Evolutionary conservation across 2,113 vertebrate species (phyloP).

Genomic region (Notarius quadriscutis): DNA sequence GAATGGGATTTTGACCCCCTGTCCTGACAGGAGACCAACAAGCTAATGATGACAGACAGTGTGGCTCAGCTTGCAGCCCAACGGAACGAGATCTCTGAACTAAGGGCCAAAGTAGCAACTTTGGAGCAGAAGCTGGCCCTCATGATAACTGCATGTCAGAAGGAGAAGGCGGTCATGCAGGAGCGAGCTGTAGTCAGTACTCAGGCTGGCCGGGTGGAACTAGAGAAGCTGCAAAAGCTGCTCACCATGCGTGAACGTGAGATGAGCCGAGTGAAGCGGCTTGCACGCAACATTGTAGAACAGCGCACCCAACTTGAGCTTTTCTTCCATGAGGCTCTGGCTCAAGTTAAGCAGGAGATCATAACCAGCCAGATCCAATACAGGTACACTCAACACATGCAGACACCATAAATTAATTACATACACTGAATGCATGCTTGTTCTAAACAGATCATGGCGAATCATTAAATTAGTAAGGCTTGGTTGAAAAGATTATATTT

Average conservation of each 20-base stretch:
- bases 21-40: slow-evolving; percentile 70
- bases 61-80: slow-evolving; percentile 70
- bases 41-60: slow-evolving; percentile 74
- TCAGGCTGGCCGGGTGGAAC: slow-evolving; percentile 67
- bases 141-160: slow-evolving; percentile 64
- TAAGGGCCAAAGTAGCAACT: slow-evolving; percentile 68
- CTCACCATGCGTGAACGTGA: slow-evolving; percentile 79
- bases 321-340: slow-evolving; percentile 82
- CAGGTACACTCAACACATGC: slow-evolving; percentile 56
- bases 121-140: slow-evolving; percentile 70
- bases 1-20: background rate
- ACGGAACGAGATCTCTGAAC: slow-evolving; percentile 66
- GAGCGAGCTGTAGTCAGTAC: slow-evolving; percentile 55
- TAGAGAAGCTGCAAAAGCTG: slow-evolving; percentile 78
- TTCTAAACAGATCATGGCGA: background rate
- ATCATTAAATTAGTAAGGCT: background rate
- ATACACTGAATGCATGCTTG: background rate
- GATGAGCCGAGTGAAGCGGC: slow-evolving; percentile 75
- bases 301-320: slow-evolving; percentile 80
- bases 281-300: slow-evolving; percentile 74
- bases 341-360: slow-evolving; percentile 80
- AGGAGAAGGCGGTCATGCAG: slow-evolving; percentile 59
- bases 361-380: slow-evolving; percentile 69
- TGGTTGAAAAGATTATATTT: background rate
- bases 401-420: background rate